These are phyloP conservation scores for Erythrocercus mccallii DNA, from an alignment of 2,113 vertebrate species.

Conservation along the genomic window DNA sequence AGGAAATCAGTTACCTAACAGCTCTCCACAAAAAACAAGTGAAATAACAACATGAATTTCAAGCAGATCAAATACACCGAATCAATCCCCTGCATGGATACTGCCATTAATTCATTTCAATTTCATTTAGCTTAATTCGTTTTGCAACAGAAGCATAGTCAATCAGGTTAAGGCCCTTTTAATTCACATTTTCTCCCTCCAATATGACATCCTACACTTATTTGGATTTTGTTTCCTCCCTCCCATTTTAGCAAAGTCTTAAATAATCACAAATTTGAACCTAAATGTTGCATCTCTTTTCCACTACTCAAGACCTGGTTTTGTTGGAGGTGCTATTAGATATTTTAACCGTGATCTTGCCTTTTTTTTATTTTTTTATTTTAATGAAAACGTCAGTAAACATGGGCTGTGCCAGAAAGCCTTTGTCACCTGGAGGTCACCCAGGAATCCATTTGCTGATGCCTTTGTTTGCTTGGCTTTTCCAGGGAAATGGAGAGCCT, in stretches of 20 bases:
- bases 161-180: neutral
- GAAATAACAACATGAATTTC: neutral
- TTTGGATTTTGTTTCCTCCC: neutral
- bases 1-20: neutral
- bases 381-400: neutral
- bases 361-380: no score
- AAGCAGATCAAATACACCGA: neutral
- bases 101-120: neutral
- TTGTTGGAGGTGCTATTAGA: neutral
- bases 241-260: neutral
- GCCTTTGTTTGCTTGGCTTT: neutral
- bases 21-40: neutral
- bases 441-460: neutral
- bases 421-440: neutral
- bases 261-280: neutral
- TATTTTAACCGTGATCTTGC: neutral
- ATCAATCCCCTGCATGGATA: neutral
- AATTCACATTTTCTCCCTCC: neutral
- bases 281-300: neutral
- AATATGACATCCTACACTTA: neutral
- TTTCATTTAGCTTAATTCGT: neutral
- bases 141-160: neutral
- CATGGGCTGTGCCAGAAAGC: neutral
- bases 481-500: neutral
- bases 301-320: neutral